Base-by-base conservation (phyloP, 2,797 vertebrate species). In the Eulemur coronatus region DNA sequence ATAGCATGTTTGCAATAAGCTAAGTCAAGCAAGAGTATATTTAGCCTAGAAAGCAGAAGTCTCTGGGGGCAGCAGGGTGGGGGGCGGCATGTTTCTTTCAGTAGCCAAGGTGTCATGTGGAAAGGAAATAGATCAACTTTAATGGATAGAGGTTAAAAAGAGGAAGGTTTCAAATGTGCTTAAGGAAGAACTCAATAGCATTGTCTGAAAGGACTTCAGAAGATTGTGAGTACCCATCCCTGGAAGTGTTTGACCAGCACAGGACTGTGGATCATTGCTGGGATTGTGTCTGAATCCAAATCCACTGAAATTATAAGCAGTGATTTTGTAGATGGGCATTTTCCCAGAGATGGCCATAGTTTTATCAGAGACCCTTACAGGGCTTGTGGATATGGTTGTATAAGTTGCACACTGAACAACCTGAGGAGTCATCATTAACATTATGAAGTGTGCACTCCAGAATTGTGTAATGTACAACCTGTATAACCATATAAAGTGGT, bases 21-120 rank as follows among this genome's bases (percentile, higher is more conserved):
- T n/a, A 78, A 94, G 38, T 65, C 5, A 9, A 38, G n/a, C 5
- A 9, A 38, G n/a, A 69, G 41, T 89, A 2, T 93, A 61, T 93
- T 95, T 87, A 95, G 76, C 41, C 80, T 94, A 30, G 89, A 94
- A 81, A 80, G 48, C 48, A 11, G 80, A 92, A 28, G 67, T 95
- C 93, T 95, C 46, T 3, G 28, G 7, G 46, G 15, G 28, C 1
- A 4, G 55, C 22, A 0, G 12, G 52, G 0, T 2, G 15, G 5
- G 46, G 15, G 28, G 12, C 13, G 0, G 12, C 17, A 52, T 30
- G 30, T 89, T 70, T 59, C 57, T 81, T 9, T 76, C 7, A 8
- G 87, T 67, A 41, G 38, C 87, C 78, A 10, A 75, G 50, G 69
- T 88, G 76, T 88, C 63, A 41, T 46, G 17, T 6, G 2, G 30